Base-by-base conservation (phyloP, 2,113 vertebrate genomes). In the Alectura lathami region DNA sequence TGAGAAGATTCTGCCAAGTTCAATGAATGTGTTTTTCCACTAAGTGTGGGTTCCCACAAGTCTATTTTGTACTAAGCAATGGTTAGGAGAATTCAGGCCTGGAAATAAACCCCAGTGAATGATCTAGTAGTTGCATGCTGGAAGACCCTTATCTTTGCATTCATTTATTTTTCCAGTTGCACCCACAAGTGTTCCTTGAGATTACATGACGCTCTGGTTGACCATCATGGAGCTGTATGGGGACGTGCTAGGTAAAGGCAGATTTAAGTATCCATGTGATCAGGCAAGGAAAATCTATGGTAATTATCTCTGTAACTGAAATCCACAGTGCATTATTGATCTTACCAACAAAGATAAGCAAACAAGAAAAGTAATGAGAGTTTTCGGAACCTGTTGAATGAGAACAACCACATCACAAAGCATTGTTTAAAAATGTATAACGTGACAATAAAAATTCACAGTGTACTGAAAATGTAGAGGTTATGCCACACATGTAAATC, bases 401-500 rank as follows among this genome's bases (percentile, higher is more conserved):
- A 86, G 47, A 92, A 63, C 38, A 81, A 75, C 67, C 26, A 67
- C 69, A 69, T 54, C 80, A 93, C 26, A 95, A 67, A 74, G 24
- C 32, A 77, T 32, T 96, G 80, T 70, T 86, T 94, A 81, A 90
- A 91, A 94, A 92, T 72, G 23, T 75, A 57, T 56, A 80, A 89
- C 88, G 76, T 76, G 45, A 80, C 0, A 0, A 86, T 76, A 23
- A 23, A 88, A 88, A 48, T 78, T 93, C 30, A 83, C 74, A 59
- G 75, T 62, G 95, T 75, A 60, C 95, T 78, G 83, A 90, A 90
- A 94, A 90, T 88, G 83, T 81, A 56, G 54, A 93, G 86, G 86
- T 88, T 86, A 94, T 64, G 67, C 91, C 51, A 67, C 60, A 74
- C 7, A 1, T 96, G 51, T 84, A 96, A 96, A 96, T 88, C 83